Base-by-base conservation (phyloP, 2,888 invertebrate genomes). In the Liodrosophila aerea region DNA sequence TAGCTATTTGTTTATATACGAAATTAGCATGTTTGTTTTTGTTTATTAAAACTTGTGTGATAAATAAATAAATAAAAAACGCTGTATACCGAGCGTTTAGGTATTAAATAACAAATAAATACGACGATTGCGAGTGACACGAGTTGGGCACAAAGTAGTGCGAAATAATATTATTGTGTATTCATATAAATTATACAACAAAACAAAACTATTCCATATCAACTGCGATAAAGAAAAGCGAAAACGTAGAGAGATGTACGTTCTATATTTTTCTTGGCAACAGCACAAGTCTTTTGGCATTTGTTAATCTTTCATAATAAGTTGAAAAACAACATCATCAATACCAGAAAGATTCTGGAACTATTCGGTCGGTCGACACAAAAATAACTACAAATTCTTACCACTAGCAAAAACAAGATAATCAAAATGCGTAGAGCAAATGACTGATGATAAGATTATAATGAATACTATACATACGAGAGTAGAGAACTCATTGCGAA, bases 21-120 rank as follows among this genome's bases (percentile, higher is more conserved):
- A 64, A 78, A 82, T 82, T 82, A 78, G 64, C 80, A 67, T 50
- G 59, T 68, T 65, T 57, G 62, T 73, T 82, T 44, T 60, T 64
- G 49, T 66, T 75, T 58, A 66, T 73, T 50, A 56, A 62, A 70
- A 54, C 44, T 45, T 51, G 61, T 71, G 72, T 51, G 71, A 69
- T 61, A 64, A 64, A 65, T 46, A 71, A 71, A 71, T 66, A 71
- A 71, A 70, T 62, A 71, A 59, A 64, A 46, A 53, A 34, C 54
- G 33, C 30, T 47, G 44, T 44, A 51, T 62, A 27, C 27, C 44
- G 45, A 45, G 47, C 53, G 31, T 45, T 36, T 16, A 45, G 39
- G 54, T 66, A 63, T 66, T 63, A 63, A 73, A 53, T 70, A 59
- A 50, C 62, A 62, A 62, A 70, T 57, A 71, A 65, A 64, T 49